Percentiles rank a stretch among this genome's conserved stretches.
These are phyloP conservation scores for Balaenoptera acutorostrata DNA, from an alignment of 2,113 vertebrate species.

Conservation along the genomic window DNA sequence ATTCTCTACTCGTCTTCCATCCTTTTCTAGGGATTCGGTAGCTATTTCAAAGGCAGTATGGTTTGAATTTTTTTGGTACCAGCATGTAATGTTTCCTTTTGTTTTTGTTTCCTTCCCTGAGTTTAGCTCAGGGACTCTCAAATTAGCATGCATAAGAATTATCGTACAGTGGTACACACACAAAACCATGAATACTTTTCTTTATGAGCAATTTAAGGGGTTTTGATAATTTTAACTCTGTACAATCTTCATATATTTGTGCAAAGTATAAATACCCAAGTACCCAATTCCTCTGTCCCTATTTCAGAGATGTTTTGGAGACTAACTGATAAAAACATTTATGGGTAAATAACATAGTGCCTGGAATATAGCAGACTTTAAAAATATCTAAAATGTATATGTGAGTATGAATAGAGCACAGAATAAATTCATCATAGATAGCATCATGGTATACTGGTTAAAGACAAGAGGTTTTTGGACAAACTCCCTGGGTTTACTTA, in stretches of 20 bases:
- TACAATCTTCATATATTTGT: not conserved
- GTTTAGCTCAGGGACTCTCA: not conserved
- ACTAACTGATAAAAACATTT: not conserved
- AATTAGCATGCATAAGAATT: not conserved
- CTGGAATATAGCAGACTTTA: not conserved
- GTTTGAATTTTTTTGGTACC: not conserved
- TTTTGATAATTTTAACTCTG: conserved; percentile 9
- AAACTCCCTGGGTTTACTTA: not conserved
- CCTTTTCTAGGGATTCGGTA: not conserved
- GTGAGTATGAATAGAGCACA: not conserved
- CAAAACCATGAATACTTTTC: not conserved
- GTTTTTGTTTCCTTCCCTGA: not conserved
- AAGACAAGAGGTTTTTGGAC: not conserved
- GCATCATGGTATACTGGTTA: not conserved
- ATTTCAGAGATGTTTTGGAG: not conserved
- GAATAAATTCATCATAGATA: not conserved
- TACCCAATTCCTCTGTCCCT: not conserved
- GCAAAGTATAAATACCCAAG: not conserved
- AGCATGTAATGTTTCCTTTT: not conserved
- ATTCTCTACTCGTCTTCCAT: not conserved
- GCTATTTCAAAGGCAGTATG: not conserved
- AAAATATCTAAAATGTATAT: not conserved
- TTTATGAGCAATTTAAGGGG: not conserved
- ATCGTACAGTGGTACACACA: not conserved
- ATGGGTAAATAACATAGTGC: not conserved